phyloP scores from a whole-genome alignment of 2,113 vertebrate species.

The Trematomus loennbergii region DNA sequence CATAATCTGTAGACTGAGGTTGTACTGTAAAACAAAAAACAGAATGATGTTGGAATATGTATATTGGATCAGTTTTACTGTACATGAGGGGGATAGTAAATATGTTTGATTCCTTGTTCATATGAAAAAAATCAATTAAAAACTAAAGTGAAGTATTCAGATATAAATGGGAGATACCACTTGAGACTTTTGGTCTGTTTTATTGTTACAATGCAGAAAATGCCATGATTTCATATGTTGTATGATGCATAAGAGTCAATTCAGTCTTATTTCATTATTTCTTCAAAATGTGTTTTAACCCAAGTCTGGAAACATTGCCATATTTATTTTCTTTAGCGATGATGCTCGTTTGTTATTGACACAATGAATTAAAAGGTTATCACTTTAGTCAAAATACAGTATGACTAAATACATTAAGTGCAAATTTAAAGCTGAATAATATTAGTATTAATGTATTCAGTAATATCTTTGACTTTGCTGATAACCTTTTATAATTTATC shows the following conservation, averaged over 20 bases:
- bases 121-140: conserved; percentile 56
- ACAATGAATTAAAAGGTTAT: too few relatives aligned
- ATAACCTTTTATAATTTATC: neutral
- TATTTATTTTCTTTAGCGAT: neutral
- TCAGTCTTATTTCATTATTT: conserved; percentile 17
- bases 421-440: too few relatives aligned
- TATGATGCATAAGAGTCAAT: conserved; percentile 23
- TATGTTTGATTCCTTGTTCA: conserved; percentile 43
- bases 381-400: too few relatives aligned
- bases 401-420: too few relatives aligned
- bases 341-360: conserved; percentile 1
- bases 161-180: conserved; percentile 70
- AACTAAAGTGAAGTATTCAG: conserved; percentile 47
- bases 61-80: conserved; percentile 74
- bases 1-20: conserved; percentile 56
- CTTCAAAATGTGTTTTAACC: neutral
- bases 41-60: conserved; percentile 73
- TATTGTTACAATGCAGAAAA: conserved; percentile 47
- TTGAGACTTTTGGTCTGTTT: conserved; percentile 35
- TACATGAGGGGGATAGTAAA: conserved; percentile 15
- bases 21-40: conserved; percentile 47
- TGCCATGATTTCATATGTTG: conserved; percentile 39
- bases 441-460: neutral
- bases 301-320: conserved; percentile 13
- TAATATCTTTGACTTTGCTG: neutral